Percentiles rank a stretch among this genome's conserved stretches.
These are phyloP conservation scores for Drosophila azteca DNA, from an alignment of 1,140 invertebrate species.

Conservation along the genomic window DNA sequence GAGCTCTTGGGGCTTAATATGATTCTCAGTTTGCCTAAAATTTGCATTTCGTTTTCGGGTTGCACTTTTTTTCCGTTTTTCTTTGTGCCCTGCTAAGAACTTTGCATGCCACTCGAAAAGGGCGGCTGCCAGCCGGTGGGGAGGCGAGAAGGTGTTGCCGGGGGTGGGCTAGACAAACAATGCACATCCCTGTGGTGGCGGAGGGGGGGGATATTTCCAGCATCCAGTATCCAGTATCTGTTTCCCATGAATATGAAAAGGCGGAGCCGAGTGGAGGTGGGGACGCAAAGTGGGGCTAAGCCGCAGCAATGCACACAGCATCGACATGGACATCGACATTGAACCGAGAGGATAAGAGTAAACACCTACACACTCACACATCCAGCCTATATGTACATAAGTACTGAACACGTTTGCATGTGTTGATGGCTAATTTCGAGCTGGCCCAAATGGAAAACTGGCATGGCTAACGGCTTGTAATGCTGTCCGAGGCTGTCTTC, in stretches of 20 bases:
- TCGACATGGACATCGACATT: conserved; percentile 33
- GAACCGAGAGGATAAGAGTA: conserved; percentile 17
- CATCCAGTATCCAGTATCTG: neutral
- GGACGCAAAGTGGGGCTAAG: conserved; percentile 30
- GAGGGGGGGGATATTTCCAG: conserved; percentile 3
- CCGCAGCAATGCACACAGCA: conserved; percentile 53
- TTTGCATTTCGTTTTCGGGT: conserved; percentile 42
- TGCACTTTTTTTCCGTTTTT: conserved; percentile 42
- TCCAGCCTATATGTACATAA: neutral
- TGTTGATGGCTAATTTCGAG: conserved; percentile 60
- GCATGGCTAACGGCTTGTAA: conserved; percentile 40
- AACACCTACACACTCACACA: neutral
- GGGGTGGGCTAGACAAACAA: conserved; percentile 28
- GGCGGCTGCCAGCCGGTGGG: no score
- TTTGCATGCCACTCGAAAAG: conserved; percentile 22
- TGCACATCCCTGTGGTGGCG: conserved; percentile 15
- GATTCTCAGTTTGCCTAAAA: conserved; percentile 54
- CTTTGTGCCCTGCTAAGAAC: conserved; percentile 12
- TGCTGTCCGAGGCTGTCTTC: conserved; percentile 23
- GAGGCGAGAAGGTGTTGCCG: neutral
- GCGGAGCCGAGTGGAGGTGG: neutral
- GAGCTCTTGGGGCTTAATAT: conserved; percentile 43
- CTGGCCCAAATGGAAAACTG: conserved; percentile 26
- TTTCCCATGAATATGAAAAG: neutral
- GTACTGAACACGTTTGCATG: conserved; percentile 1